Evolutionary conservation across 2,888 invertebrate species (phyloP), one percentile per base, ranked within the genome.

Genomic region (Spodoptera picta): DNA sequence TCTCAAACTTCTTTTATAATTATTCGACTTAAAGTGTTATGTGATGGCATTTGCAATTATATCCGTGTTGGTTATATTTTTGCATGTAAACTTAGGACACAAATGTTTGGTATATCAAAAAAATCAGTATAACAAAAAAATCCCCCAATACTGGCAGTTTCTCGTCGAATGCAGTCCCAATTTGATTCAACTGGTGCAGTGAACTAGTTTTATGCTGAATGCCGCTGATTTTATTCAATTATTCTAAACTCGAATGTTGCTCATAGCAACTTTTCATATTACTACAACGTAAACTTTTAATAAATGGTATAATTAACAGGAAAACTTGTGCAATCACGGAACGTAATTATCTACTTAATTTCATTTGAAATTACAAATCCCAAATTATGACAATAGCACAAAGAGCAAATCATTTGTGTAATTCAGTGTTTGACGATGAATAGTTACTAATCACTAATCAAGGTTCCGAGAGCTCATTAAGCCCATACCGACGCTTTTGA

Each of bases 391-490:
- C 36, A 51, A 31, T 56, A 4, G 56, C 53, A 47, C 48, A 47
- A 36, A 46, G n/a, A 36, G 46, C 27, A 49, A 55, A 55, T 27
- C 36, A 65, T 52, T 60, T 60, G 44, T 49, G 41, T 62, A 67
- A 67, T 57, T 48, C 62, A 62, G 59, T 54, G 50, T 57, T 64
- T 48, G 45, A 46, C 43, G 23, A n/a, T 55, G 64, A 58, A 66
- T 64, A 46, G 64, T 70, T 53, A 24, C 58, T 64, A 56, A 65
- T 72, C 50, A 54, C 65, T 68, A 63, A 77, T 73, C 60, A 50
- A 19, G 60, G 67, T 63, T 12, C 45, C 27, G 31, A 50, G 44
- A 53, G 52, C 70, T 76, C 57, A 71, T 76, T 75, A 64, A 55
- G 49, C 53, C 43, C 19, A 49, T 48, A 60, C 57, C 43, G 56